These are phyloP conservation scores for Stomatorhinus ivindoensis DNA, from an alignment of 2,113 vertebrate genomes.

Conservation along the genomic window DNA sequence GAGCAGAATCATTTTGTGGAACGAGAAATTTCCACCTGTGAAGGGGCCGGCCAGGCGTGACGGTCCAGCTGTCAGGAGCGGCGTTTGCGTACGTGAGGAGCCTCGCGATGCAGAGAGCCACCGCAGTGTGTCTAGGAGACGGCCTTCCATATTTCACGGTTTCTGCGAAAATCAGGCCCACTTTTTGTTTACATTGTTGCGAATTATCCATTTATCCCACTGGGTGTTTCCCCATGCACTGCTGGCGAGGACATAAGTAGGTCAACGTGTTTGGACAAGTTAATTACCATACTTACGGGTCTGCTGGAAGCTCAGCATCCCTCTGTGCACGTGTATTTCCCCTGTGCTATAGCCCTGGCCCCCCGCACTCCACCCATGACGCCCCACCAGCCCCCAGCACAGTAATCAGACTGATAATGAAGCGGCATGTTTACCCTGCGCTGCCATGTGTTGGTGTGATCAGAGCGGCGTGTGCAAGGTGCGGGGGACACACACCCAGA, in stretches of 20 bases:
- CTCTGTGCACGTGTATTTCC: too few species aligned
- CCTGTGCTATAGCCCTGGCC: not conserved
- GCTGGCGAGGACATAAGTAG: not conserved
- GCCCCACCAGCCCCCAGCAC: too few species aligned
- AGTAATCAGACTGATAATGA: not conserved
- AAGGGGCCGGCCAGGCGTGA: not conserved
- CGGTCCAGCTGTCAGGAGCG: not conserved
- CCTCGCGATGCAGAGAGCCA: not conserved
- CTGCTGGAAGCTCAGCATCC: not conserved
- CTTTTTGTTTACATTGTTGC: not conserved
- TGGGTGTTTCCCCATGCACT: not conserved
- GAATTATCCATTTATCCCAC: not conserved
- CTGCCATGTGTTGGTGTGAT: not conserved
- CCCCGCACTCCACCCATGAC: not conserved
- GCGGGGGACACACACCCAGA: not conserved
- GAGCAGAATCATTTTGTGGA: not conserved
- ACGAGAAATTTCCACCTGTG: not conserved
- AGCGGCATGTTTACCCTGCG: not conserved
- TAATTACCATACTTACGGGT: not conserved
- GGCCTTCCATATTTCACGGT: not conserved
- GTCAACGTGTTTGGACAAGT: not conserved
- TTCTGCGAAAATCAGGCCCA: not conserved
- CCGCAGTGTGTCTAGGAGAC: not conserved
- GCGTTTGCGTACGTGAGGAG: not conserved
- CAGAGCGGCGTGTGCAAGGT: not conserved